Base-by-base conservation (phyloP, 2,888 invertebrate species). In the Acanthacorydalis orientalis region DNA sequence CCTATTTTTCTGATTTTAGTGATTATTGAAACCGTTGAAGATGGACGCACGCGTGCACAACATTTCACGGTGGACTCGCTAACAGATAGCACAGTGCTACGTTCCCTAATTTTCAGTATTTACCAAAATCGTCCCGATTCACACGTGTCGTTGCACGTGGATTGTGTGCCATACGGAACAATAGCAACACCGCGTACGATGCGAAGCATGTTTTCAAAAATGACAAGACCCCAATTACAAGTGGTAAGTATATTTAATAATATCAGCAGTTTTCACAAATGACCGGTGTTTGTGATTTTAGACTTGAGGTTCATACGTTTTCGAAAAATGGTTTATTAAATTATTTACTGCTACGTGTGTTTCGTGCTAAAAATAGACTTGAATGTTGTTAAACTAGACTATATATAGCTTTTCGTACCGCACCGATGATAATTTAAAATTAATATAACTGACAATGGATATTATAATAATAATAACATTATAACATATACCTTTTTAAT, bases 151-250 rank as follows among this genome's bases (percentile, higher is more conserved):
- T 63, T 85, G 31, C 75, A 75, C 54, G 69, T 78, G 4, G 79
- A 81, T 54, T 84, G 83, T 58, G 68, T 69, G 31, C 67, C 73
- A 1, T 72, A 79, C 50, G 82, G 80, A 37, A 73, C 73, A 63
- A 73, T 83, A 23, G 64, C 71, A 8, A 72, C 78, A 57, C 70
- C 74, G 7, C 70, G 70, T 53, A 64, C 70, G 43, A 68, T 74
- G 59, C 70, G 74, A 52, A 75, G 78, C 52, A 69, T 77, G 63
- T 67, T 74, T 55, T 63, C 67, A 44, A 67, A 73, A 55, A 69
- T 77, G 66, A 65, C 64, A 14, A 66, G 64, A 54, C 69, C 69
- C 9, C 64, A 69, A 51, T 53, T 78, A 43, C 72, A 73, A 63
- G 64, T 78, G 65, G 79, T 79, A 60, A 70, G 74, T 65, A 23